A percentile compares a stretch with the other conserved stretches of the same genome.
These are phyloP conservation scores for Lamellibrachia satsuma DNA, from an alignment of 2,888 invertebrate species.

Conservation along the genomic window DNA sequence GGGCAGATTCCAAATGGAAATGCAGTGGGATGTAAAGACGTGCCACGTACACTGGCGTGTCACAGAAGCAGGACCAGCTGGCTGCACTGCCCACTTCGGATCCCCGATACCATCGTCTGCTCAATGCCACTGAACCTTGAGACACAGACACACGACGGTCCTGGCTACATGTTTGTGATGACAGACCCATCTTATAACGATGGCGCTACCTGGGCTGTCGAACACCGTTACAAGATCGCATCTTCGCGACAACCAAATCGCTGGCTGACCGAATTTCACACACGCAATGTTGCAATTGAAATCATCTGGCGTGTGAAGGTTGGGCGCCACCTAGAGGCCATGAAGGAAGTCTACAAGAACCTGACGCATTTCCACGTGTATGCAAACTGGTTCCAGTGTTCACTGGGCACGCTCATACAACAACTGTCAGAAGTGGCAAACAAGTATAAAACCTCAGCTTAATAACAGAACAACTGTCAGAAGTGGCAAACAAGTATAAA, in stretches of 20 bases:
- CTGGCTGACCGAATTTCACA: slow-evolving; percentile 35
- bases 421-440: slow-evolving; percentile 33
- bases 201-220: slow-evolving; percentile 36
- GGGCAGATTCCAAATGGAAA: not conserved
- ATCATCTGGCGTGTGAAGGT: slow-evolving; percentile 42
- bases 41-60: not conserved
- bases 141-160: slow-evolving; percentile 38
- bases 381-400: slow-evolving; percentile 41
- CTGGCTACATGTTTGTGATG: slow-evolving; percentile 42
- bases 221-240: slow-evolving; percentile 41
- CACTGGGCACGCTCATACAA: slow-evolving; percentile 38
- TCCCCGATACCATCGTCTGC: not conserved
- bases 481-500: not conserved
- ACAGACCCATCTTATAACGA: slow-evolving; percentile 34
- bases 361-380: slow-evolving; percentile 35
- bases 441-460: slow-evolving; percentile 4
- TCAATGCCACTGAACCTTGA: slow-evolving; percentile 37
- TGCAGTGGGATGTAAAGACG: not conserved
- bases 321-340: slow-evolving; percentile 32
- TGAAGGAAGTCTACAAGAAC: slow-evolving; percentile 32
- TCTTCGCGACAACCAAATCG: slow-evolving; percentile 39
- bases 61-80: not conserved
- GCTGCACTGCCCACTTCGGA: not conserved
- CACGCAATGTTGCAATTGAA: slow-evolving; percentile 39
- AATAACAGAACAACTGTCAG: not conserved